Conservation (phyloP, 2,888 invertebrate genomes). For the Heliconius cydno region DNA sequence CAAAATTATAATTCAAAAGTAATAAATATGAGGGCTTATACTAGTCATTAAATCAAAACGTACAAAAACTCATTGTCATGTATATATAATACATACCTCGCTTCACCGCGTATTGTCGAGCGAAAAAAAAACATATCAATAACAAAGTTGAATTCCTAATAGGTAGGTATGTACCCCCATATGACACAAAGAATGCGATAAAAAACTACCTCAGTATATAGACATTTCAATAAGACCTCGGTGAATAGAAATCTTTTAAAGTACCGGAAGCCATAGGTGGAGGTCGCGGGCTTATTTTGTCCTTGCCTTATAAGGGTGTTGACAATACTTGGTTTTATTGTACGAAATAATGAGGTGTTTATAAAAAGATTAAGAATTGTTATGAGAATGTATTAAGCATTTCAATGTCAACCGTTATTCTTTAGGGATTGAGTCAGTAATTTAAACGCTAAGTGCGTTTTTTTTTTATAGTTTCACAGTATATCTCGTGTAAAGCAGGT, state of each 20-base stretch:
- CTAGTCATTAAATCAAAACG: conserved; percentile 5
- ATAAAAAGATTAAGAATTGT: conserved; percentile 30
- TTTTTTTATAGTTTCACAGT: no score
- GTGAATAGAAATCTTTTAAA: conserved; percentile 47
- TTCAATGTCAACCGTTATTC: conserved; percentile 5
- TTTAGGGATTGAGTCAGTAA: neutral
- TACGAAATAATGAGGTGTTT: conserved; percentile 35
- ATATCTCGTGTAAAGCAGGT: no score
- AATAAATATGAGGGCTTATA: neutral
- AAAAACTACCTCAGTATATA: conserved; percentile 25
- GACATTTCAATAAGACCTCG: conserved; percentile 43
- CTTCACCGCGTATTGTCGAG: conserved; percentile 31
- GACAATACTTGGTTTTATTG: conserved; percentile 38
- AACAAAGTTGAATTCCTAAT: conserved; percentile 30
- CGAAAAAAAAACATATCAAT: conserved; percentile 33
- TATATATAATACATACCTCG: conserved; percentile 20
- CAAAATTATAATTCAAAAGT: neutral
- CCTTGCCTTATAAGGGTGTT: conserved; percentile 40
- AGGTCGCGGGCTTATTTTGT: conserved; percentile 43
- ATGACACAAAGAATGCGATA: conserved; percentile 35
- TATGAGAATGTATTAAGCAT: conserved; percentile 20
- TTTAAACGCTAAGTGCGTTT: neutral
- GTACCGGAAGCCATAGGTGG: conserved; percentile 50
- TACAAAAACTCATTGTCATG: conserved; percentile 13
- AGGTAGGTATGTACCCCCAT: neutral